Percentiles rank a stretch among this genome's conserved stretches.
Conservation (phyloP, 1,140 invertebrate genomes). For the Drosophila dunni region DNA sequence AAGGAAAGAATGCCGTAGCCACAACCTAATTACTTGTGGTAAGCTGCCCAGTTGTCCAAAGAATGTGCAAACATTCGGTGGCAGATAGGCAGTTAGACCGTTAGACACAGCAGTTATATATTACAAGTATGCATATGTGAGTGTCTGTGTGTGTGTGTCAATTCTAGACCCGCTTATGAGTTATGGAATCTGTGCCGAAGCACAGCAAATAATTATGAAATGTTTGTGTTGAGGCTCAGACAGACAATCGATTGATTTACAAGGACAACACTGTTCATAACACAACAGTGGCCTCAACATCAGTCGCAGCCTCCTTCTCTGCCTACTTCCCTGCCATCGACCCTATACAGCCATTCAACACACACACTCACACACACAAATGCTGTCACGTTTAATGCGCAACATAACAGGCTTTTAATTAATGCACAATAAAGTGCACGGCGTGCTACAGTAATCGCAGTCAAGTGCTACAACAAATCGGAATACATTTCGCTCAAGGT, state of each 20-base stretch:
- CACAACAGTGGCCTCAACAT: not conserved
- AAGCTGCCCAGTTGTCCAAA: conserved; percentile 61
- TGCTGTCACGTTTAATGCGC: conserved; percentile 56
- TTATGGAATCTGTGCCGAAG: conserved; percentile 78
- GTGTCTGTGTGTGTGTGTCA: no score
- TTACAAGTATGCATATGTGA: not conserved
- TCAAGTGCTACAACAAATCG: conserved; percentile 66
- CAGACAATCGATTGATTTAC: conserved; percentile 73
- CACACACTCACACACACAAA: conserved; percentile 3
- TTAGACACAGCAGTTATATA: conserved; percentile 2
- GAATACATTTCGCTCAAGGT: conserved; percentile 67
- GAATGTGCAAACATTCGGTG: conserved; percentile 58
- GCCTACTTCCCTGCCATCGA: not conserved
- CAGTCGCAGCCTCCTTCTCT: not conserved
- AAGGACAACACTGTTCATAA: conserved; percentile 54
- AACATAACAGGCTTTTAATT: conserved; percentile 75
- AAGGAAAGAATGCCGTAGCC: conserved; percentile 73
- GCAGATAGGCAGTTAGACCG: not conserved
- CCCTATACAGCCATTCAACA: not conserved
- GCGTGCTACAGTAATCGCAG: conserved; percentile 26
- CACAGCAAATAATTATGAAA: conserved; percentile 79
- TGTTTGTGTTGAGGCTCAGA: conserved; percentile 46
- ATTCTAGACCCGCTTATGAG: conserved; percentile 44
- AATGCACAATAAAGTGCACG: conserved; percentile 71
- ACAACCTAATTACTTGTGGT: conserved; percentile 81